Base-by-base conservation (phyloP, 2,113 vertebrate genomes). In the Thalassoma bifasciatum region DNA sequence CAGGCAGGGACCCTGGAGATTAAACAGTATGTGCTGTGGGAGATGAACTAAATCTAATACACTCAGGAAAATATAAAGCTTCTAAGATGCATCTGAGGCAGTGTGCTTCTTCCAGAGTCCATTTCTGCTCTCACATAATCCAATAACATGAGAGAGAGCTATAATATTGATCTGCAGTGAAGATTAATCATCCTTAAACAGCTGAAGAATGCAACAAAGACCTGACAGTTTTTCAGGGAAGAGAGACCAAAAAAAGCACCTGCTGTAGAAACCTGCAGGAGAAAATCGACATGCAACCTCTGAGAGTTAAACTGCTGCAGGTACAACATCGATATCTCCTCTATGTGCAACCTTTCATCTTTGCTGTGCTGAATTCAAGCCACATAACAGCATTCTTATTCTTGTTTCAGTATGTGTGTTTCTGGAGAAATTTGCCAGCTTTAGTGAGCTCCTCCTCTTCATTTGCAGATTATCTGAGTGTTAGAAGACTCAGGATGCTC, bases 361-460 rank as follows among this genome's bases (percentile, higher is more conserved):
- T 53, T 53, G 46, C 71, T 21, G 23, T 46, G 50, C 46, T 36
- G 52, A 56, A 49, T 65, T 69, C n/a, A 36, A 65, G 66, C 40
- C 47, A 63, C 69, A 74, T 50, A 54, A 77, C 58, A 5, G 46
- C 51, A 46, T 56, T 68, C 63, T 59, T 70, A 63, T 51, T 71
- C 49, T 64, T 22, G 47, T 77, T 83, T 72, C 22, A 47, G 22
- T 34, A 76, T 79, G 16, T 81, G 65, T 57, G 34, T 26, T 64
- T 38, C 49, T 68, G 44, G 47, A 56, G 44, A 73, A 58, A 82
- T 72, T 24, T 78, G 67, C 26, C 26, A 58, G 37, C 75, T 61
- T 64, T 54, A 79, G 65, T 46, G 22, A 13, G 11, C 38, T 12
- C 38, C 53, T 72, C 74, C 73, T 77, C 62, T 24, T 62, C 22